A percentile compares a stretch with the other conserved stretches of the same genome.
Evolutionary conservation across 2,888 invertebrate genomes (phyloP).

Genomic region (Psylliodes chrysocephalus): DNA sequence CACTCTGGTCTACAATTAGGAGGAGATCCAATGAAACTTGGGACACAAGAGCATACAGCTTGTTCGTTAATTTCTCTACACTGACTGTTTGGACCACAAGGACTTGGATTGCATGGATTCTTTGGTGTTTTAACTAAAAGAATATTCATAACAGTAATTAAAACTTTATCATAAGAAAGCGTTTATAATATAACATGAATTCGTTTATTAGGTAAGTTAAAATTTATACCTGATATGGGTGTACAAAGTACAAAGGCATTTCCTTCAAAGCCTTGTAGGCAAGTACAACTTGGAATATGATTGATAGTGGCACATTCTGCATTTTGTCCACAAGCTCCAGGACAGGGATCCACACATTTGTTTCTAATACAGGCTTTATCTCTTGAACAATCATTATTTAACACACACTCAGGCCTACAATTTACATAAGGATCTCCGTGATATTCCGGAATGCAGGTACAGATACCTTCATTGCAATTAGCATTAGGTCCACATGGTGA

Average conservation of each 20-base stretch:
- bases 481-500: slow-evolving; percentile 76
- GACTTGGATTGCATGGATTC: slow-evolving; percentile 76
- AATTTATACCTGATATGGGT: slow-evolving; percentile 63
- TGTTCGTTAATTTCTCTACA: slow-evolving; percentile 70
- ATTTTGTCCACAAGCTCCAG: slow-evolving; percentile 79
- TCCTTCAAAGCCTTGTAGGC: slow-evolving; percentile 76
- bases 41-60: slow-evolving; percentile 68
- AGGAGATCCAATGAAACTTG: slow-evolving; percentile 66
- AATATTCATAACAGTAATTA: background rate
- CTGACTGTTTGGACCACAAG: slow-evolving; percentile 69
- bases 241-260: slow-evolving; percentile 78
- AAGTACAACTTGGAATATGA: slow-evolving; percentile 82
- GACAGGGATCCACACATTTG: slow-evolving; percentile 78
- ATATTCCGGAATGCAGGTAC: slow-evolving; percentile 76
- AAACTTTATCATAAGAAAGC: too few species aligned
- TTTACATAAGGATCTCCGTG: slow-evolving; percentile 77
- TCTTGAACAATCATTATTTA: slow-evolving; percentile 77
- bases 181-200: too few species aligned
- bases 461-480: slow-evolving; percentile 73
- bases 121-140: slow-evolving; percentile 48
- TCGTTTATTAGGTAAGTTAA: too few species aligned
- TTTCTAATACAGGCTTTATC: slow-evolving; percentile 77
- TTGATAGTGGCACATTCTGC: slow-evolving; percentile 79
- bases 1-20: slow-evolving; percentile 69
- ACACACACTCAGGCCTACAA: slow-evolving; percentile 78